Conservation (phyloP, 2,888 invertebrate genomes). For the Conus canariensis region DNA sequence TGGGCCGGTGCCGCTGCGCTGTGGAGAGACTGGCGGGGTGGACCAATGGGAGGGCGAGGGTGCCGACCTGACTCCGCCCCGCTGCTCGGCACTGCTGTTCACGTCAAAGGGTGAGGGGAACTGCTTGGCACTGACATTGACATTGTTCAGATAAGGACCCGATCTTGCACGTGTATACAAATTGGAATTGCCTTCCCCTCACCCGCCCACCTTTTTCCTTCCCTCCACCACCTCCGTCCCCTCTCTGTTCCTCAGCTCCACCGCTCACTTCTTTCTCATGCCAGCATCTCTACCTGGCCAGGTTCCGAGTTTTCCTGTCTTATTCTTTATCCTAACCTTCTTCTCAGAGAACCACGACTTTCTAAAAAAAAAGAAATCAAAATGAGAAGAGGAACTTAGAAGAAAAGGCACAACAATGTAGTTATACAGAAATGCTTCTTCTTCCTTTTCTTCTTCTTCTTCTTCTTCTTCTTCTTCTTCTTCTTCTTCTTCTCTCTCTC, state of each 20-base stretch:
- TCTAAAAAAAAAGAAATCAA: too few relatives aligned
- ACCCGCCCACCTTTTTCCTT: not conserved
- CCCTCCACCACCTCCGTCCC: not conserved
- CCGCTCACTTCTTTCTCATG: too few relatives aligned
- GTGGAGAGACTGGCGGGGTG: not conserved
- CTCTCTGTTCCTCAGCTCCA: not conserved
- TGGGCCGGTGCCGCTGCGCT: not conserved
- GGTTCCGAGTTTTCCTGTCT: not conserved
- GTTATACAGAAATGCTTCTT: not conserved
- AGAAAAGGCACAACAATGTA: too few relatives aligned
- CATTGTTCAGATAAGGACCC: slow-evolving; percentile 31
- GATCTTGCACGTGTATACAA: slow-evolving; percentile 19
- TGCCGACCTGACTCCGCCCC: not conserved
- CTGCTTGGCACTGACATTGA: slow-evolving; percentile 28
- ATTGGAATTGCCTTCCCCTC: slow-evolving; percentile 8
- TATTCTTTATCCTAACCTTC: not conserved
- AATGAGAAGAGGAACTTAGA: too few relatives aligned
- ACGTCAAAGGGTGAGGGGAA: not conserved
- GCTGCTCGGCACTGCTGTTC: not conserved
- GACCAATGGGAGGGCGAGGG: too few relatives aligned
- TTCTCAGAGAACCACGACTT: too few relatives aligned
- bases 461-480: slow-evolving; percentile 7
- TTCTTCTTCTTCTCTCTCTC: not conserved
- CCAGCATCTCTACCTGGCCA: too few relatives aligned
- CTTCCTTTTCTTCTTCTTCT: slow-evolving; percentile 24